Percentiles rank a stretch among this genome's conserved stretches.
Conservation (phyloP, 2,888 invertebrate species). For the Invenusta paracnida region DNA sequence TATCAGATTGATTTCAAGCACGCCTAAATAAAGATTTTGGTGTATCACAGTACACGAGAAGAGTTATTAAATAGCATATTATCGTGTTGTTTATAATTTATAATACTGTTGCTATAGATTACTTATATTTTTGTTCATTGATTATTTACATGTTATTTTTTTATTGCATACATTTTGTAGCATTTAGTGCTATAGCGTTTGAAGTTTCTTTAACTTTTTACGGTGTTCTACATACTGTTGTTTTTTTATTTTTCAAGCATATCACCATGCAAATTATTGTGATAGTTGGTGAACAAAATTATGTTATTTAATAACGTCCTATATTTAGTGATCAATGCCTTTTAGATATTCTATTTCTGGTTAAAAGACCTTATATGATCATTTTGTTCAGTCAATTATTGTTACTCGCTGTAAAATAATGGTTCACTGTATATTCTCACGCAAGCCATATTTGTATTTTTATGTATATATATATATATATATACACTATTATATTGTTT, state of each 20-base stretch:
- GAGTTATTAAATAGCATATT: no score
- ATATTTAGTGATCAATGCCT: neutral
- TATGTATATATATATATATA: neutral
- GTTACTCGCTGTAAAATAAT: conserved; percentile 4
- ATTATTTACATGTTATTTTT: neutral
- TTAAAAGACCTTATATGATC: no score
- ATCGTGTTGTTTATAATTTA: no score
- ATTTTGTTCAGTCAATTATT: no score
- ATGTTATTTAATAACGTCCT: neutral
- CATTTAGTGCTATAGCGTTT: neutral
- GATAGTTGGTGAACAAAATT: no score
- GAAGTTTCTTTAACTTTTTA: no score
- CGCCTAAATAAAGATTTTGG: no score
- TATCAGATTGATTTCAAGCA: neutral
- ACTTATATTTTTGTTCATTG: neutral
- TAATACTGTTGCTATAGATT: no score
- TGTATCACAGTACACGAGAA: no score
- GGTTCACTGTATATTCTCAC: conserved; percentile 23
- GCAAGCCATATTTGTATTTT: neutral
- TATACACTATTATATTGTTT: neutral
- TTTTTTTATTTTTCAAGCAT: no score
- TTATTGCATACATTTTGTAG: neutral
- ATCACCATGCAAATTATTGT: no score
- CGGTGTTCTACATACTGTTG: no score
- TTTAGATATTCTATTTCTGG: neutral